Percentiles rank a stretch among this genome's conserved stretches.
These are phyloP conservation scores for Drosophila ogumai DNA, from an alignment of 1,140 invertebrate genomes.

Conservation along the genomic window DNA sequence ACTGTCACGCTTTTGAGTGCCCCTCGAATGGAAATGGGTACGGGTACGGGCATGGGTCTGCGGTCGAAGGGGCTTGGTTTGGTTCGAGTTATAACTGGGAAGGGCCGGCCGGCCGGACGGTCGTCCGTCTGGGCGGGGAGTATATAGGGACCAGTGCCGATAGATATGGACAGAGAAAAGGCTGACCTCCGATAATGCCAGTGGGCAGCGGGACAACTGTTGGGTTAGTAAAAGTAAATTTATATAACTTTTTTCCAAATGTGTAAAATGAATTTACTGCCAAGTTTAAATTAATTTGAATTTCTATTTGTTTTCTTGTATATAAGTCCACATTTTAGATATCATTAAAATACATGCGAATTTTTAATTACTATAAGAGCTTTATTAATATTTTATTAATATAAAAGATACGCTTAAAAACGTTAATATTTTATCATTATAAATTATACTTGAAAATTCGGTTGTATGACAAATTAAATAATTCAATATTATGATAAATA, in stretches of 20 bases:
- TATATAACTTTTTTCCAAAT: background rate
- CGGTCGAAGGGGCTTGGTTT: slow-evolving; percentile 49
- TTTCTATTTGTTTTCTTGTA: too few species aligned
- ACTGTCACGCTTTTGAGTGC: slow-evolving; percentile 79
- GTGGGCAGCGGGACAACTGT: background rate
- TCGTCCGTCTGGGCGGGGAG: slow-evolving; percentile 1
- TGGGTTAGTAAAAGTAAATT: background rate
- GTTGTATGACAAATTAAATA: too few species aligned
- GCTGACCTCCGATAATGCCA: slow-evolving; percentile 29
- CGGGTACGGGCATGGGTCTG: slow-evolving; percentile 28
- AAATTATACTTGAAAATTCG: too few species aligned
- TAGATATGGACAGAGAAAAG: slow-evolving; percentile 4
- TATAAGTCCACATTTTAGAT: too few species aligned
- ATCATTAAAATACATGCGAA: too few species aligned
- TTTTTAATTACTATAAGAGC: too few species aligned
- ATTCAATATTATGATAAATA: too few species aligned
- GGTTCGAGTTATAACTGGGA: slow-evolving; percentile 34
- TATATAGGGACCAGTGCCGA: background rate
- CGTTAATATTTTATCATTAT: too few species aligned
- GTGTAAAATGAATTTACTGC: background rate
- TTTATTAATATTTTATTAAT: too few species aligned
- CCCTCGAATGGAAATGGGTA: slow-evolving; percentile 55
- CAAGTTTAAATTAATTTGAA: too few species aligned
- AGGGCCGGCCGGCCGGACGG: slow-evolving; percentile 26
- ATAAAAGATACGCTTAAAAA: too few species aligned